Evolutionary conservation across 2,888 invertebrate species (phyloP).

Genomic region (Tenthredo amoena): DNA sequence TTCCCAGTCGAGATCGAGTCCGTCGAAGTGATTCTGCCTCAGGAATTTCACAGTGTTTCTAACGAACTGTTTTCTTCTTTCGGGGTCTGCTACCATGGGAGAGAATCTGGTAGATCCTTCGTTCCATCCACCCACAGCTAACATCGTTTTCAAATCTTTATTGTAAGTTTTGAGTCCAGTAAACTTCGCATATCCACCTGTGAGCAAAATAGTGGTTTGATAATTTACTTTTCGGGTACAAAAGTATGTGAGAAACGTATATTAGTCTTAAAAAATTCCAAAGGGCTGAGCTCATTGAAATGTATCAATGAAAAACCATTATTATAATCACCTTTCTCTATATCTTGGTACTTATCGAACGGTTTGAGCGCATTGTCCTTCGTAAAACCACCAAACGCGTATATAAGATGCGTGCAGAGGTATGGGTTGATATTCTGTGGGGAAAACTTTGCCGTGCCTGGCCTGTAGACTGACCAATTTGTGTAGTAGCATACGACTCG

Average conservation of each 20-base stretch:
- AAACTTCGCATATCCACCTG: slow-evolving; percentile 96
- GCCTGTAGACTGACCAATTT: slow-evolving; percentile 95
- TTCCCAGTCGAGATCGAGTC: slow-evolving; percentile 96
- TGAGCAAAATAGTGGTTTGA: slow-evolving; percentile 31
- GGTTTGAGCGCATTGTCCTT: slow-evolving; percentile 95
- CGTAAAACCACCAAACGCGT: slow-evolving; percentile 95
- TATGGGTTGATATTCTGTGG: slow-evolving; percentile 97
- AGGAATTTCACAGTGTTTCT: slow-evolving; percentile 92
- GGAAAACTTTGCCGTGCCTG: slow-evolving; percentile 93
- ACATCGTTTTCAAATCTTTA: slow-evolving; percentile 92
- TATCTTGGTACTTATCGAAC: slow-evolving; percentile 97
- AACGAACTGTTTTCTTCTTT: slow-evolving; percentile 89
- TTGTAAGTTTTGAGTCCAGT: slow-evolving; percentile 96
- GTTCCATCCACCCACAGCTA: slow-evolving; percentile 97
- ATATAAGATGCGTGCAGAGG: slow-evolving; percentile 94
- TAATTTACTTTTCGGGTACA: not conserved
- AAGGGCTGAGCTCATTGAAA: not conserved
- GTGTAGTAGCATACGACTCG: slow-evolving; percentile 95
- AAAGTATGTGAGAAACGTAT: not conserved
- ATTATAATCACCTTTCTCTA: slow-evolving; percentile 89
- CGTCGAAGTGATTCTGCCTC: slow-evolving; percentile 95
- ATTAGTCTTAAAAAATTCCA: not conserved
- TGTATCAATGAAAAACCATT: not conserved
- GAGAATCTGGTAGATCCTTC: slow-evolving; percentile 94
- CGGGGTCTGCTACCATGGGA: slow-evolving; percentile 90